These are phyloP conservation scores for Colinus virginianus DNA, from an alignment of 2,113 vertebrate species.

Conservation along the genomic window DNA sequence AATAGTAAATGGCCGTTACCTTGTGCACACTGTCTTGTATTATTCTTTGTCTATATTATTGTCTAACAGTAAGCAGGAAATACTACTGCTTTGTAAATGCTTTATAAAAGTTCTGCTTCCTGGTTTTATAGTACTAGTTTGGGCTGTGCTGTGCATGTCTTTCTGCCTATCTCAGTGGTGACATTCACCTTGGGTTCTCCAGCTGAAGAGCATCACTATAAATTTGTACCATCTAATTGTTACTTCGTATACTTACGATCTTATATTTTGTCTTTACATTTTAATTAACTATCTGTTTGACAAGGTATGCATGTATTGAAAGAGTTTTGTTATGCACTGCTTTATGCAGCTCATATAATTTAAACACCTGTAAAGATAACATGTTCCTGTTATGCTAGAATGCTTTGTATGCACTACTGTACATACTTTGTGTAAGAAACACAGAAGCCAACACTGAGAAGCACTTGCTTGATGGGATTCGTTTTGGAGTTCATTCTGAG, in stretches of 20 bases:
- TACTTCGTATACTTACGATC: background rate
- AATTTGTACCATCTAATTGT: background rate
- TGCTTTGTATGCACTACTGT: background rate
- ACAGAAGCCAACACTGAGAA: background rate
- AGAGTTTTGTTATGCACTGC: background rate
- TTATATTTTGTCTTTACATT: background rate
- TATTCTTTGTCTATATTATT: background rate
- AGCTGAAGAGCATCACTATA: background rate
- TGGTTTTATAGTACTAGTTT: background rate
- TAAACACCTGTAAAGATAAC: background rate
- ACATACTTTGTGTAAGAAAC: background rate
- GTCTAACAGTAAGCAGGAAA: background rate
- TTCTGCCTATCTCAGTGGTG: background rate
- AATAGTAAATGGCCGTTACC: background rate
- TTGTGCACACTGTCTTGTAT: background rate
- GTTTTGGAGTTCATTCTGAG: background rate
- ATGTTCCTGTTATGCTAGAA: background rate
- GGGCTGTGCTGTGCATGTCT: background rate
- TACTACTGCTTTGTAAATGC: background rate
- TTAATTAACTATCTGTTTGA: background rate
- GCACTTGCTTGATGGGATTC: background rate
- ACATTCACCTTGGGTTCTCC: background rate
- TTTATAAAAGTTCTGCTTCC: background rate
- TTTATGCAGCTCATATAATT: background rate
- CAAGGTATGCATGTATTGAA: background rate